phyloP scores from a whole-genome alignment of 2,888 invertebrate species.

The Amiota communis region DNA sequence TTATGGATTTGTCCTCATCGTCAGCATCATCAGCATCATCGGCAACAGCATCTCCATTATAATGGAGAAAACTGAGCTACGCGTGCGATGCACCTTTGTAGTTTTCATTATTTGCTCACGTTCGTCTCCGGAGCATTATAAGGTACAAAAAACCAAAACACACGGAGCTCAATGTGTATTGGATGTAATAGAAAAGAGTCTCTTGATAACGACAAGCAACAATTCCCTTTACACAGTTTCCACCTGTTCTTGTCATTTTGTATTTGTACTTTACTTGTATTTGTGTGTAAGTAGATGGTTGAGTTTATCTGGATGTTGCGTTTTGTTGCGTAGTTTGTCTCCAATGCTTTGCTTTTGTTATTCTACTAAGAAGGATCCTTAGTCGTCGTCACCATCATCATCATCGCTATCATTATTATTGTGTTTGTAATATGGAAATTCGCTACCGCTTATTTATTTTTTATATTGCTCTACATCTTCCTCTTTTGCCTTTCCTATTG shows the following conservation, averaged over 20 bases:
- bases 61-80: background rate
- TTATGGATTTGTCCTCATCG: background rate
- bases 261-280: background rate
- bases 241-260: too few species aligned
- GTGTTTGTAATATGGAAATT: constrained; percentile 61
- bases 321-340: background rate
- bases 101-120: constrained; percentile 64
- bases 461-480: constrained; percentile 19
- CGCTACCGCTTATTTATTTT: constrained; percentile 64
- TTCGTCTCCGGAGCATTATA: constrained; percentile 58
- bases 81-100: constrained; percentile 53
- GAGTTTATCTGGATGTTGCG: background rate
- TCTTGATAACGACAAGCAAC: constrained; percentile 23
- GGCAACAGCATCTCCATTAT: background rate
- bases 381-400: background rate
- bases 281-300: background rate
- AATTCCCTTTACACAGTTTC: background rate
- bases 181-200: constrained; percentile 3
- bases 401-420: constrained; percentile 35
- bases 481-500: background rate
- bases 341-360: background rate
- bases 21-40: background rate
- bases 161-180: background rate
- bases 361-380: too few species aligned
- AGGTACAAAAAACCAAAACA: constrained; percentile 22